Base-by-base conservation (phyloP, 2,113 vertebrate genomes). In the Urocolius indicus region DNA sequence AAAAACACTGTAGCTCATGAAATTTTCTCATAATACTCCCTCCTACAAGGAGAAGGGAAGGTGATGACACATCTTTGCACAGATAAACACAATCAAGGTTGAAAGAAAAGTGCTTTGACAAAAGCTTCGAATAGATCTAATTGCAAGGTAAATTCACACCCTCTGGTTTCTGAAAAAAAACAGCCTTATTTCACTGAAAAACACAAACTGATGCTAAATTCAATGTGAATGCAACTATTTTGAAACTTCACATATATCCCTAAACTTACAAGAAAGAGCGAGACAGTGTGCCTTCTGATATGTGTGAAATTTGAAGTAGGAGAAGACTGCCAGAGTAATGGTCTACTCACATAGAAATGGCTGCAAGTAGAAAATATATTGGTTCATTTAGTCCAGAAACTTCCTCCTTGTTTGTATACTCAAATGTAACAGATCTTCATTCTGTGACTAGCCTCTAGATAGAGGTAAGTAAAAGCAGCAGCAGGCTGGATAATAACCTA, bases 81-180 rank as follows among this genome's bases (percentile, higher is more conserved):
- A 93, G 92, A 91, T 9, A 80, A 87, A 48, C 51, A 76, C 29
- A 84, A 74, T 76, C 36, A 91, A 46, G 1, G 11, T 66, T 61
- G 41, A 88, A 68, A 94, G 81, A 41, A 94, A 91, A 77, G 55
- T 80, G 18, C 41, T 74, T 74, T n/a, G 59, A 85, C 21, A 62
- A 88, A 95, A 82, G 16, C 11, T 93, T 63, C 29, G 21, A 67
- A 49, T 5, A 29, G 20, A 66, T 93, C 86, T 94, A 81, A 36
- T 84, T 87, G n/a, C 69, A 94, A 73, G 10, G 76, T 20, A 93
- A 67, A 89, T 91, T 75, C 49, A 71, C 46, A 58, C 22, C 9
- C 90, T 67, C 38, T 87, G 24, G 5, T 86, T 95, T 92, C 68
- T 85, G 67, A 76, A 52, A 87, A 96, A 91, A 95, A 87, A 21